phyloP scores from a whole-genome alignment of 2,888 invertebrate genomes.

The Sabatieria punctata region DNA sequence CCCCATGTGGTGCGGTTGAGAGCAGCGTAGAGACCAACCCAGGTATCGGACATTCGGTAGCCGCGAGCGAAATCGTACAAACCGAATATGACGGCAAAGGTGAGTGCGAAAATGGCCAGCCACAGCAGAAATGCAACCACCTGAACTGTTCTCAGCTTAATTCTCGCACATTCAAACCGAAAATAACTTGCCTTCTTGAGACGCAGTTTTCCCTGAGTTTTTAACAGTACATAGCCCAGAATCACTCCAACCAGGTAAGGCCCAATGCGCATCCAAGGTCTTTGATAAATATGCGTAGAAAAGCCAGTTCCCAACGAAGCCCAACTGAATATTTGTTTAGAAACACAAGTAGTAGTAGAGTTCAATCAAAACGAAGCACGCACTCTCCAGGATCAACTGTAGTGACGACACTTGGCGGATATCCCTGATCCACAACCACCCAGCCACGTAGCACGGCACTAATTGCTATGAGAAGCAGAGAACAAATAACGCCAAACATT shows the following conservation, averaged over 20 bases:
- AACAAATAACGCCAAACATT: too few relatives aligned
- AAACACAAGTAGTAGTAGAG: too few relatives aligned
- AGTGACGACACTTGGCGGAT: too few relatives aligned
- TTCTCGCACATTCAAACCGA: not conserved
- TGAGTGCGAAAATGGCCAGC: not conserved
- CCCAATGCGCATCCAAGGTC: constrained; percentile 3
- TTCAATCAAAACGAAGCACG: too few relatives aligned
- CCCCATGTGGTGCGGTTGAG: constrained; percentile 6
- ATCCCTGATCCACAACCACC: too few relatives aligned
- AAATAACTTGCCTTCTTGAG: not conserved
- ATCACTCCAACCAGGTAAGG: constrained; percentile 6
- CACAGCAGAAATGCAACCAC: not conserved
- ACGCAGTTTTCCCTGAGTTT: not conserved
- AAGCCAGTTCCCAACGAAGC: too few relatives aligned
- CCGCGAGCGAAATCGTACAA: not conserved
- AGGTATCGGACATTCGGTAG: not conserved
- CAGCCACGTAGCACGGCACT: too few relatives aligned
- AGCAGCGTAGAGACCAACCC: not conserved
- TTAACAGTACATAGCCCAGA: not conserved
- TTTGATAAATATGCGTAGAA: constrained; percentile 1
- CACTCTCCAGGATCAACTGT: too few relatives aligned
- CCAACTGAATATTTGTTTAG: too few relatives aligned
- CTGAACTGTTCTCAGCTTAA: not conserved
- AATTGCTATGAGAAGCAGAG: too few relatives aligned
- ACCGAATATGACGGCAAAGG: not conserved